Base-by-base conservation (phyloP, 2,888 invertebrate genomes). In the Schrankia costaestrigalis region DNA sequence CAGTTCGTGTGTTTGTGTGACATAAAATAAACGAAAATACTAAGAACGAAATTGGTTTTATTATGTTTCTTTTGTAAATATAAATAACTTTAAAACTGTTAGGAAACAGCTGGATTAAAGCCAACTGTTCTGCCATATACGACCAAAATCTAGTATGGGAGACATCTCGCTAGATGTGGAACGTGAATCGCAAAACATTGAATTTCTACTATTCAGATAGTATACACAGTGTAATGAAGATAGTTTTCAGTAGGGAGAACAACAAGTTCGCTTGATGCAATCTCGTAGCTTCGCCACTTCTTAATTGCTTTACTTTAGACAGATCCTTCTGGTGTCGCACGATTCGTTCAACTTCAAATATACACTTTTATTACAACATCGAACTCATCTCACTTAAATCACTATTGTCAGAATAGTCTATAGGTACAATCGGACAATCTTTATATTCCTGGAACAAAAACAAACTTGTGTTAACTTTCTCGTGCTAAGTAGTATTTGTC, bases 241-340 rank as follows among this genome's bases (percentile, higher is more conserved):
- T 83, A 84, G 85, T 87, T 86, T 81, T 75, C 67, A 72, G 70
- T 68, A 38, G 61, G 65, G 78, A 75, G 81, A 81, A 81, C 83
- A 81, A 77, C 68, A 78, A 87, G 75, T 83, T 83, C 56, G 68
- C 61, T 63, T 62, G 66, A 70, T 75, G 78, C 80, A 82, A 83
- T 81, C 83, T 76, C 72, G 65, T 62, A 68, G 71, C 72, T 75
- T 71, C 72, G 76, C 68, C 76, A 71, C 80, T 78, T 79, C 80
- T 79, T 86, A 86, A 86, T 85, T 87, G 78, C 82, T 76, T 77
- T 79, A 86, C 80, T 87, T 87, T 74, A 73, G 69, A 67, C 70
- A 56, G 65, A 59, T 72, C 71, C 73, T 77, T 67, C 67, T 69
- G 56, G 56, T 71, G 76, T 74, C 75, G 64, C 64, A 55, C 63